phyloP scores from a whole-genome alignment of 1,140 invertebrate species.

The Lanistes nyassanus region DNA sequence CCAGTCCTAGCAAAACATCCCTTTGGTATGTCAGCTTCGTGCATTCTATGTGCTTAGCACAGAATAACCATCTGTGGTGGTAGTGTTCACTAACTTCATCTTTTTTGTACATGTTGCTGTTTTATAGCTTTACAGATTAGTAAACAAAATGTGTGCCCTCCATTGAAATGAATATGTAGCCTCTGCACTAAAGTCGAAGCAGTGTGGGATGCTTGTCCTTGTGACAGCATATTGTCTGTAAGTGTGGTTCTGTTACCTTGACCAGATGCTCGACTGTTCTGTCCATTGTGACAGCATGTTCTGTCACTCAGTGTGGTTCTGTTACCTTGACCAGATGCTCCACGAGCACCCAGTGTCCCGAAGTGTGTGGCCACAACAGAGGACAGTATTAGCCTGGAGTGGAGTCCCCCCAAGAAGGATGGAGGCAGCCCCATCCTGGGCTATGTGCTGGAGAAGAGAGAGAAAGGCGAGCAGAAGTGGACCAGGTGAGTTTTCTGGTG shows the following conservation, averaged over 20 bases:
- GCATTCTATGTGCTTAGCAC: too few relatives aligned
- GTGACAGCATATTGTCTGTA: too few relatives aligned
- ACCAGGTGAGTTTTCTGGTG: constrained; percentile 55
- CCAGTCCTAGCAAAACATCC: constrained; percentile 95
- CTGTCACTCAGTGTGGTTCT: too few relatives aligned
- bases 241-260: too few relatives aligned
- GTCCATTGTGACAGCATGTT: too few relatives aligned
- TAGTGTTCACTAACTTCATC: not conserved
- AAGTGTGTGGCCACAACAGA: constrained; percentile 87
- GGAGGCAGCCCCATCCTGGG: constrained; percentile 81
- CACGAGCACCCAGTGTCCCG: constrained; percentile 89
- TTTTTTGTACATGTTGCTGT: not conserved
- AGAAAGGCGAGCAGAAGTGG: constrained; percentile 75
- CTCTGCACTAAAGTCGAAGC: too few relatives aligned
- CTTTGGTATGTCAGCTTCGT: constrained; percentile 76
- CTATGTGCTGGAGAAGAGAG: constrained; percentile 90
- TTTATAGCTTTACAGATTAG: not conserved
- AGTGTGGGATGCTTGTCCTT: too few relatives aligned
- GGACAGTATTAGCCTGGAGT: constrained; percentile 92
- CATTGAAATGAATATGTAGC: too few relatives aligned
- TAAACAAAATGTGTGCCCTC: too few relatives aligned
- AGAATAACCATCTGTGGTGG: not conserved
- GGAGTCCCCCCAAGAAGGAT: constrained; percentile 93
- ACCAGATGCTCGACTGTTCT: constrained; percentile 84
- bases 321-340: constrained; percentile 77